phyloP scores from a whole-genome alignment of 2,113 vertebrate species.

The Pterocles orientalis region DNA sequence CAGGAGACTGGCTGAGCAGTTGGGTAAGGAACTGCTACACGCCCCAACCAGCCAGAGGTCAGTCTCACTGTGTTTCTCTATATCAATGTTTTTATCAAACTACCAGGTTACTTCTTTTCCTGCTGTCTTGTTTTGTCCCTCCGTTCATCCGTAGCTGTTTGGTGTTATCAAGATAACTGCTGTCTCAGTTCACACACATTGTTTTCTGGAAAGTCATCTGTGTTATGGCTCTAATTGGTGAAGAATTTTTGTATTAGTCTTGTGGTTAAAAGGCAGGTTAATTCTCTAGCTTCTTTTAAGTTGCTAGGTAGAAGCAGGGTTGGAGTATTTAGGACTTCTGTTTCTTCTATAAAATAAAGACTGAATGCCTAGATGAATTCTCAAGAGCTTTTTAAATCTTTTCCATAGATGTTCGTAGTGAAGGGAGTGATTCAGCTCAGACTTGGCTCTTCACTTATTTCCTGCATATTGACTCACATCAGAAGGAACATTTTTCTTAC shows the following conservation, averaged over 20 bases:
- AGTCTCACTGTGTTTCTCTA: background rate
- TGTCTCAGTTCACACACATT: fast-evolving
- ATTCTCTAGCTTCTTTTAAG: background rate
- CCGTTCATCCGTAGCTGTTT: background rate
- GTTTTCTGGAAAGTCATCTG: background rate
- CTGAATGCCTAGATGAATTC: background rate
- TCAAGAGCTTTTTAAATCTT: background rate
- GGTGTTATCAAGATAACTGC: background rate
- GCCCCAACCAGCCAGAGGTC: background rate
- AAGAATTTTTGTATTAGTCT: background rate
- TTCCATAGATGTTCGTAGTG: background rate
- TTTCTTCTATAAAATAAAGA: background rate
- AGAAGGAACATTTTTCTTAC: background rate
- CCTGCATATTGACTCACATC: background rate
- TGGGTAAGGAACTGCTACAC: background rate
- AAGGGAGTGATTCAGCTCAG: background rate
- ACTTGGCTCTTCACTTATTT: background rate
- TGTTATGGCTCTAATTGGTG: background rate
- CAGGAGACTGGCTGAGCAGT: background rate
- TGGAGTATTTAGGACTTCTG: background rate
- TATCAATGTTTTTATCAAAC: background rate
- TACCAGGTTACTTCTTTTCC: background rate
- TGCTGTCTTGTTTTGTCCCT: background rate
- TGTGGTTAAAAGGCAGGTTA: background rate
- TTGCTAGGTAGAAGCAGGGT: background rate